Conservation (phyloP, 2,888 invertebrate species). For the Craniophora ligustri region DNA sequence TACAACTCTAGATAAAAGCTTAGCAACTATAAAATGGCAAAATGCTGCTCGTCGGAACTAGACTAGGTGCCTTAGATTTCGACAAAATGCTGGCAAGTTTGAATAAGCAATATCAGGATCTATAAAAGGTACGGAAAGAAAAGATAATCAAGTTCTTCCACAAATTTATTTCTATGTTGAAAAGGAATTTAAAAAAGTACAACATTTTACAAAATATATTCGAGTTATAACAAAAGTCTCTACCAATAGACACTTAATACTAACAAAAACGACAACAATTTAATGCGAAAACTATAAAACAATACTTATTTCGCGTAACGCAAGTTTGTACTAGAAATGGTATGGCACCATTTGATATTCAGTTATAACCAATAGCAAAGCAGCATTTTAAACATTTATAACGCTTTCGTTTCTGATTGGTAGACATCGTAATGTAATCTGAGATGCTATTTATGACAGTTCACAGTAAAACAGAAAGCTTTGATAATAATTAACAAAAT, state of each 20-base stretch:
- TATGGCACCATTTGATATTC: constrained; percentile 45
- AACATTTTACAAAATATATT: constrained; percentile 52
- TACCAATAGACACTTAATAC: constrained; percentile 28
- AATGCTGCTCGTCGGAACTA: no score
- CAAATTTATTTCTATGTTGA: constrained; percentile 41
- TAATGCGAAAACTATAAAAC: constrained; percentile 35
- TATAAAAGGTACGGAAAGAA: neutral
- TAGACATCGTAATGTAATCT: neutral
- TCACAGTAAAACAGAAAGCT: neutral
- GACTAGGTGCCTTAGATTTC: no score
- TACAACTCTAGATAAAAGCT: no score
- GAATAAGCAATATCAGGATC: neutral
- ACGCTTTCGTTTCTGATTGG: constrained; percentile 4
- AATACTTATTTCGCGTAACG: constrained; percentile 34
- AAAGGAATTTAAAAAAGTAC: constrained; percentile 44
- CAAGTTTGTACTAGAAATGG: constrained; percentile 41
- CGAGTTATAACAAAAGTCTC: constrained; percentile 48
- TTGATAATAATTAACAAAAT: neutral
- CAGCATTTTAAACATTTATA: constrained; percentile 6
- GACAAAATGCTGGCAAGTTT: no score
- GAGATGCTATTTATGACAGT: no score
- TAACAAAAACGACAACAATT: constrained; percentile 37
- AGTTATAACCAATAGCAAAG: constrained; percentile 24
- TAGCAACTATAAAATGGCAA: no score
- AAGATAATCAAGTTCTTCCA: constrained; percentile 16